These are phyloP conservation scores for Mus spretus DNA, from an alignment of 2,797 vertebrate genomes.

Conservation along the genomic window DNA sequence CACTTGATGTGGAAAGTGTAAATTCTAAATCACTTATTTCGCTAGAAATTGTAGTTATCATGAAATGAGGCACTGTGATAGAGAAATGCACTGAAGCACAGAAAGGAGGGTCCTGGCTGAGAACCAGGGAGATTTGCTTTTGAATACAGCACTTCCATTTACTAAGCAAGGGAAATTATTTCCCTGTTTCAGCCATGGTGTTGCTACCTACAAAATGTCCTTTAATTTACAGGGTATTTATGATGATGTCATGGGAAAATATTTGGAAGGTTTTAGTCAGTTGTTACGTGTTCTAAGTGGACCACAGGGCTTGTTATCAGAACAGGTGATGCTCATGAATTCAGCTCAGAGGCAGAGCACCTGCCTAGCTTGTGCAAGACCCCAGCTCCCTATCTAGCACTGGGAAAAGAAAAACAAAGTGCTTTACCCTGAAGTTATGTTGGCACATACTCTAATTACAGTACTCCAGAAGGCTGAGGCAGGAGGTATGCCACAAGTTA, in stretches of 20 bases:
- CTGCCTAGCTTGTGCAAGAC: neutral
- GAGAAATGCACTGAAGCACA: neutral
- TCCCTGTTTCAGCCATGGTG: neutral
- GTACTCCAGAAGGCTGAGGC: neutral
- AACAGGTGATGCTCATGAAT: constrained; percentile 9
- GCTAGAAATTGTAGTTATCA: neutral
- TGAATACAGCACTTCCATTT: constrained; percentile 1
- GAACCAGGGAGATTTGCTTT: neutral
- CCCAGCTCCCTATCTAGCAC: neutral
- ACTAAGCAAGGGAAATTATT: neutral
- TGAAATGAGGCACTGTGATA: neutral
- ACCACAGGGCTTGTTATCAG: neutral
- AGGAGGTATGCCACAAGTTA: neutral
- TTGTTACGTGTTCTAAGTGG: neutral
- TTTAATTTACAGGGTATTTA: neutral
- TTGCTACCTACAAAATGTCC: neutral
- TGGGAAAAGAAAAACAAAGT: neutral
- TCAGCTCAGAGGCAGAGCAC: neutral
- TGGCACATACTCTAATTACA: neutral
- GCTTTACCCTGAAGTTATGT: neutral
- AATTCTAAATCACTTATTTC: constrained; percentile 33
- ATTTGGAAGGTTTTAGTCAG: neutral
- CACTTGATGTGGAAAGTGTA: neutral
- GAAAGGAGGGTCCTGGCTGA: neutral
- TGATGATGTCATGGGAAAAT: constrained; percentile 10